Evolutionary conservation across 2,113 vertebrate genomes (phyloP).

Genomic region (Mandrillus leucophaeus): DNA sequence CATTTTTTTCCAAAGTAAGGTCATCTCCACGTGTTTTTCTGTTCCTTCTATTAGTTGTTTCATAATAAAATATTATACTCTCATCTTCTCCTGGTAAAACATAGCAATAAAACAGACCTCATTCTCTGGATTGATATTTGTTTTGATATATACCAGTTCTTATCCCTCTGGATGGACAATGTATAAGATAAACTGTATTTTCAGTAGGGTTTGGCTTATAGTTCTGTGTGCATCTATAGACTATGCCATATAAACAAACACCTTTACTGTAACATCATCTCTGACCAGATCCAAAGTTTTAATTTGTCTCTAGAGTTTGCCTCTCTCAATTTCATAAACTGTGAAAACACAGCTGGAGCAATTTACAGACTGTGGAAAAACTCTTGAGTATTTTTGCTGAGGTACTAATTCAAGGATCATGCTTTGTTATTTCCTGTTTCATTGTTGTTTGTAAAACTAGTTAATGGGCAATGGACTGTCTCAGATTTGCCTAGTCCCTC

Average conservation of each 20-base stretch:
- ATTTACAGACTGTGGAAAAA: slow-evolving; percentile 82
- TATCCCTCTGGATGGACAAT: slow-evolving; percentile 12
- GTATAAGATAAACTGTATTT: not conserved
- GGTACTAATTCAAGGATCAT: slow-evolving; percentile 80
- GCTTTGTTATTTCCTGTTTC: slow-evolving; percentile 83
- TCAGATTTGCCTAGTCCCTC: slow-evolving; percentile 71
- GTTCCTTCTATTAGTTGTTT: slow-evolving; percentile 63
- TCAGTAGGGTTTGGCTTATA: not conserved
- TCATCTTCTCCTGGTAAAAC: slow-evolving; percentile 64
- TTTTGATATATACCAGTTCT: slow-evolving; percentile 32
- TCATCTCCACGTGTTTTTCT: not conserved
- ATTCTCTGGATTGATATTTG: slow-evolving; percentile 36
- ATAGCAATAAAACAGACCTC: slow-evolving; percentile 49
- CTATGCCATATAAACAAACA: fast-evolving
- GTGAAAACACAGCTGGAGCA: slow-evolving; percentile 80
- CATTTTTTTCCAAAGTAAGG: too few relatives aligned
- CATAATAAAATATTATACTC: slow-evolving; percentile 64
- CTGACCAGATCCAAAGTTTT: slow-evolving; percentile 61
- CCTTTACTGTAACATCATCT: slow-evolving; percentile 39
- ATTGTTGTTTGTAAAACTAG: slow-evolving; percentile 82
- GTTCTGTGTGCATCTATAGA: not conserved
- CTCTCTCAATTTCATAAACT: slow-evolving; percentile 76
- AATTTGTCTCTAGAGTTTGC: slow-evolving; percentile 73
- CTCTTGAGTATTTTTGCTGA: slow-evolving; percentile 73
- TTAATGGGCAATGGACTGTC: slow-evolving; percentile 77